Base-by-base conservation (phyloP, 2,888 invertebrate species). In the Ichneumon xanthorius region DNA sequence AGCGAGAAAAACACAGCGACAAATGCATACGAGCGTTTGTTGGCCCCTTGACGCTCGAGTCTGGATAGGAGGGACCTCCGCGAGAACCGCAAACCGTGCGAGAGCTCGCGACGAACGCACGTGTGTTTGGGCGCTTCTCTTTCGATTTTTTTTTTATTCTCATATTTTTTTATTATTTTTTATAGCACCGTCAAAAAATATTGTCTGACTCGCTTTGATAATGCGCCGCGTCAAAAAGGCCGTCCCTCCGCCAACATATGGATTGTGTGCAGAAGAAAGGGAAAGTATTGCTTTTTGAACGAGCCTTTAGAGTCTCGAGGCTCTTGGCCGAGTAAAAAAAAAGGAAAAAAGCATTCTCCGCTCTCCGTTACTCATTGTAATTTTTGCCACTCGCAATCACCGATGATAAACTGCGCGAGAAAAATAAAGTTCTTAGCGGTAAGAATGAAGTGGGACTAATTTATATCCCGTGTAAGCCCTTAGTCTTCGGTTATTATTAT, bases 1-100 rank as follows among this genome's bases (percentile, higher is more conserved):
- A 80, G 53, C 75, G 55, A 79, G 70, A 68, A 63, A 73, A 84
- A 80, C 65, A 78, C 50, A 70, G 40, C 63, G 68, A 40, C 72
- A 53, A 79, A 75, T 80, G 78, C 55, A 72, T 61, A 67, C 68
- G 33, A 68, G 63, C 73, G 73, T 81, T 84, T 70, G 71, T 76
- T 67, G 78, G 68, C 68, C 55, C 9, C 79, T 72, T 50, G 81
- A 86, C 77, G 82, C 63, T 63, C 72, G 80, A 61, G 80, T 85
- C 79, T 75, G 80, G 63, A 50, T 67, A 65, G 79, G 72, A 77
- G 65, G 70, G 72, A 78, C 72, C 68, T 67, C 58, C 48, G 45
- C 55, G 55, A 19, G 72, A 83, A 85, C 87, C 86, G 83, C 88
- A 85, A 83, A 86, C 79, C 75, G 50, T 65, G 53, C 72, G 73